Base-by-base conservation (phyloP, 2,888 invertebrate genomes). In the Drosophila subsilvestris region DNA sequence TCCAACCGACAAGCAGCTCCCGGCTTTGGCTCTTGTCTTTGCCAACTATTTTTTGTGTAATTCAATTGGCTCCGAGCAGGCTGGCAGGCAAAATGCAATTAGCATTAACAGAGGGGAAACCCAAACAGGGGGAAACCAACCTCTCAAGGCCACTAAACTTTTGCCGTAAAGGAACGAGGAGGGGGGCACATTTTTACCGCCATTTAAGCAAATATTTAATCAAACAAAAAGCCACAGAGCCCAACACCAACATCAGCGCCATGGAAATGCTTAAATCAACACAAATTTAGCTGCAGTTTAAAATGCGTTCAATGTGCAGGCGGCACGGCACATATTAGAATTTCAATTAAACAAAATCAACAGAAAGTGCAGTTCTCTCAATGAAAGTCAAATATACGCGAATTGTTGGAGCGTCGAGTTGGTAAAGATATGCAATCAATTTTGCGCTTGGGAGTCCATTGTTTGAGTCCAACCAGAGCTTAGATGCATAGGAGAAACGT, bases 301-400 rank as follows among this genome's bases (percentile, higher is more conserved):
- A 44, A 49, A 45, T 9, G 42, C 18, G 47, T 50, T 47, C 25
- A 12, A 47, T 43, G 47, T 45, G 22, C 9, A 25, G 59, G 59
- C 27, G 17, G 0, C 9, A 27, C 20, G 9, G n/a, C 9, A 27
- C 27, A 29, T 4, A 20, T 20, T 29, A 1, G 43, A 71, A 70
- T 74, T 72, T 48, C 70, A 82, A 78, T 82, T 85, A 85, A 69
- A 53, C 75, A 62, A 43, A 75, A 61, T 56, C 72, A 74, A 84
- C 73, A 79, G 54, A 44, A 48, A 22, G 37, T n/a, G 37, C 7
- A 14, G 27, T 63, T 54, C 49, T 42, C n/a, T 17, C 48, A 29
- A 54, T 44, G 37, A 44, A 49, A 49, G 45, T 54, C 65, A 49
- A 49, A 55, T 17, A 55, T 17, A 37, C 12, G 32, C 12, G 12